Evolutionary conservation across 2,113 vertebrate species (phyloP), one percentile per base, ranked within the genome.

Genomic region (Myotis lucifugus): DNA sequence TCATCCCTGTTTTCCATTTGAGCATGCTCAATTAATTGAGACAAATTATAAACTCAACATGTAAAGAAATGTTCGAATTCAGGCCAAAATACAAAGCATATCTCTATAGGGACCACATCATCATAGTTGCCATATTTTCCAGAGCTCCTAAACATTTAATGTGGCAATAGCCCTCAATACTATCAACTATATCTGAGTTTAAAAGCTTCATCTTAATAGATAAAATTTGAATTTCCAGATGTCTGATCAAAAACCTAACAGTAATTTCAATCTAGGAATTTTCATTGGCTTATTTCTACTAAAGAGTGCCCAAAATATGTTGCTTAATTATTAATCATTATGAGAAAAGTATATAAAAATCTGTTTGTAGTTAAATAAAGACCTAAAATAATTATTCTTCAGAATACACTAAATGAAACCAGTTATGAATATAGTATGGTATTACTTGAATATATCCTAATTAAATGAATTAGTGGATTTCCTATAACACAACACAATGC

Each of bases 321-420:
- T 78, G 54, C 23, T 87, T 77, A 83, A 69, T 70, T 74, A 83
- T 64, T 84, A 91, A 89, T 69, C 56, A 85, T 19, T 91, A 37
- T 85, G 77, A 95, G 52, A 81, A 96, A 94, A 70, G 6, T 48
- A 34, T 14, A 66, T 59, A 89, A 96, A 89, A 50, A 29, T 67
- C 69, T 70, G 17, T 52, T 66, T 66, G 79, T 77, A 46, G 42
- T 93, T 96, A 92, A 88, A 72, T 85, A 46, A 74, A 93, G 21
- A 73, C 42, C 40, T 70, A 42, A 83, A 92, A 85, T 72, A 64
- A 81, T 69, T 76, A 59, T 73, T 94, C 19, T 84, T 82, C 23
- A 94, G 48, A 89, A 91, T 77, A 77, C 18, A 78, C 85, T 74
- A 25, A 95, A 52, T 79, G 34, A 73, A 94, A 50, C 2, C 23